These are phyloP conservation scores for Tetramorium alpestre DNA, from an alignment of 1,140 invertebrate species.

Conservation along the genomic window DNA sequence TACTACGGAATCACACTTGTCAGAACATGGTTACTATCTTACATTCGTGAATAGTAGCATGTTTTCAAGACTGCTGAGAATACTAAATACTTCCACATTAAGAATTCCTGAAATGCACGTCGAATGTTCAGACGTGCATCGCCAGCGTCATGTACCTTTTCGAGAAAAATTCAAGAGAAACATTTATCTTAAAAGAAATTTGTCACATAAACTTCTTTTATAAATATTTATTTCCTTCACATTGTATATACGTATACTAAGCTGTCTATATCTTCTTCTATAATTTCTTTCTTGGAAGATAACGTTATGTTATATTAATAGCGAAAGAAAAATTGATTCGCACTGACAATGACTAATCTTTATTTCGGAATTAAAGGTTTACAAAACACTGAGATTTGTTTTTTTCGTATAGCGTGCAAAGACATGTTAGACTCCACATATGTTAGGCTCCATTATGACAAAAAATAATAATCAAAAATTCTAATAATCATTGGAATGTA, in stretches of 20 bases:
- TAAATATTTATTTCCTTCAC: neutral
- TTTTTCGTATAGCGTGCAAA: neutral
- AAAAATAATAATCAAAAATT: slow-evolving; percentile 4
- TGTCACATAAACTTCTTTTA: neutral
- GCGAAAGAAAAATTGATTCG: neutral
- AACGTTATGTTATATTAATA: neutral
- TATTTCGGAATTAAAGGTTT: slow-evolving; percentile 21
- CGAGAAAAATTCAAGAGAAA: slow-evolving; percentile 31
- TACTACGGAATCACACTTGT: slow-evolving; percentile 64
- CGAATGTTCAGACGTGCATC: slow-evolving; percentile 65
- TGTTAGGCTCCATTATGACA: neutral
- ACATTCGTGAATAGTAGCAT: slow-evolving; percentile 61
- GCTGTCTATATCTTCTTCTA: neutral
- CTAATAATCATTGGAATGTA: neutral
- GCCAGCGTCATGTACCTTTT: slow-evolving; percentile 56
- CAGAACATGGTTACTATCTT: slow-evolving; percentile 56
- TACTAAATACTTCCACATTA: slow-evolving; percentile 62
- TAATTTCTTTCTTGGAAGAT: neutral
- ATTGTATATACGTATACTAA: neutral
- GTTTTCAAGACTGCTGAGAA: slow-evolving; percentile 58
- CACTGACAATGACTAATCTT: neutral
- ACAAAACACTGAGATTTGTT: slow-evolving; percentile 7
- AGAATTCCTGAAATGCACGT: slow-evolving; percentile 68
- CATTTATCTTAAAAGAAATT: neutral
- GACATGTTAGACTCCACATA: neutral